Evolutionary conservation across 2,113 vertebrate species (phyloP), one percentile per base, ranked within the genome.

Genomic region (Papio anubis): DNA sequence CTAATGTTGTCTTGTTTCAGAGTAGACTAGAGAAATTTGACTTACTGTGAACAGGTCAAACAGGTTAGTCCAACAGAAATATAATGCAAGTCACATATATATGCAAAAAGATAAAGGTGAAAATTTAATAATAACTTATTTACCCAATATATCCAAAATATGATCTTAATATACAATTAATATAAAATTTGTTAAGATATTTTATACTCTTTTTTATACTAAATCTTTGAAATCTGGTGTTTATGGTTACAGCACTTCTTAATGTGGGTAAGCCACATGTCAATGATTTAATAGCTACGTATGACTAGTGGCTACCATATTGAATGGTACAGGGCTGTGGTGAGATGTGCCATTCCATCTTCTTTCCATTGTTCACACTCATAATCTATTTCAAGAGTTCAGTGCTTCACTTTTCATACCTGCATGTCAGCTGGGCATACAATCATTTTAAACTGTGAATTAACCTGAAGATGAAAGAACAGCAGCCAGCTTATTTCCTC

Each of bases 21-120:
- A 75, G 64, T 6, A 57, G 52, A 57, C 64, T 21, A 72, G 68
- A 82, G 50, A 76, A 84, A 30, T 66, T 55, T 84, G 57, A 30
- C 40, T 95, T 38, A 35, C 80, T 95, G 18, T 95, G 76, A 91
- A 75, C 43, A 89, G 45, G 86, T 82, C 50, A 95, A 70, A 48
- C 9, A 48, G 59, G 30, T 78, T 32, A 32, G 20, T 45, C 30
- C 72, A 87, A 50, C 17, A 38, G 68, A 55, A 86, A 78, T 20
- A 48, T 9, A 86, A 66, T 38, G 16, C 10, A 76, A 82, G 32
- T 45, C 27, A 78, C 13, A 83, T 23, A 73, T 1, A 72, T 32
- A 8, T 32, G 5, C 12, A 6, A 84, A 90, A 87, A 55, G 5
- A 57, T 5, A 73, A 94, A 78, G 38, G 9, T 38, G 43, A 88